Conservation (phyloP, 1,140 invertebrate species). For the Heliconius hewitsoni region DNA sequence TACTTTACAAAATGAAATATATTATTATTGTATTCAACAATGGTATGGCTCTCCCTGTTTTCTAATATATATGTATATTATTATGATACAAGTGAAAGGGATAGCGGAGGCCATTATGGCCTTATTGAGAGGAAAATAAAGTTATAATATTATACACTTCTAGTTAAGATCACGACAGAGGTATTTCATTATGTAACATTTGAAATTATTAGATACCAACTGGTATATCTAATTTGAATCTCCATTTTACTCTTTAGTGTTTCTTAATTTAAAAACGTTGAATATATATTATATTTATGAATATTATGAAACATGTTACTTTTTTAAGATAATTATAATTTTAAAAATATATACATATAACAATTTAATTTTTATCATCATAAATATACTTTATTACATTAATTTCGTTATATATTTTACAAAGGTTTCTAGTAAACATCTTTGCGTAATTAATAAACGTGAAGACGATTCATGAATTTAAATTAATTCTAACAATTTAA, state of each 20-base stretch:
- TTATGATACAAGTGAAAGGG: constrained; percentile 54
- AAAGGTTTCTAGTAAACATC: not conserved
- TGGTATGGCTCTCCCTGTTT: constrained; percentile 40
- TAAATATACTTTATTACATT: not conserved
- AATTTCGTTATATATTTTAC: not conserved
- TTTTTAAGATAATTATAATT: not conserved
- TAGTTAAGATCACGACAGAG: constrained; percentile 8
- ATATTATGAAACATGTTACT: not conserved
- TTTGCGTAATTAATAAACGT: not conserved
- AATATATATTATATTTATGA: not conserved
- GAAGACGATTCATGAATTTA: constrained; percentile 11
- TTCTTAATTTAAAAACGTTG: not conserved
- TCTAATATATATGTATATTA: constrained; percentile 48
- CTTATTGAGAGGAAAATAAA: constrained; percentile 43
- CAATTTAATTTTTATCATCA: not conserved
- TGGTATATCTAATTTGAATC: not conserved
- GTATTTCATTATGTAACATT: constrained; percentile 18
- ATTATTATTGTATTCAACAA: not conserved
- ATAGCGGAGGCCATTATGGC: constrained; percentile 39
- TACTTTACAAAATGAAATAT: not conserved
- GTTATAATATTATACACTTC: constrained; percentile 34
- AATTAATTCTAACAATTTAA: constrained; percentile 13
- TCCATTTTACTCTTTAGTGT: not conserved
- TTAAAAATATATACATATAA: not conserved
- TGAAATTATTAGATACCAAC: not conserved